Conservation (phyloP, 2,113 vertebrate species). For the Procapra przewalskii region DNA sequence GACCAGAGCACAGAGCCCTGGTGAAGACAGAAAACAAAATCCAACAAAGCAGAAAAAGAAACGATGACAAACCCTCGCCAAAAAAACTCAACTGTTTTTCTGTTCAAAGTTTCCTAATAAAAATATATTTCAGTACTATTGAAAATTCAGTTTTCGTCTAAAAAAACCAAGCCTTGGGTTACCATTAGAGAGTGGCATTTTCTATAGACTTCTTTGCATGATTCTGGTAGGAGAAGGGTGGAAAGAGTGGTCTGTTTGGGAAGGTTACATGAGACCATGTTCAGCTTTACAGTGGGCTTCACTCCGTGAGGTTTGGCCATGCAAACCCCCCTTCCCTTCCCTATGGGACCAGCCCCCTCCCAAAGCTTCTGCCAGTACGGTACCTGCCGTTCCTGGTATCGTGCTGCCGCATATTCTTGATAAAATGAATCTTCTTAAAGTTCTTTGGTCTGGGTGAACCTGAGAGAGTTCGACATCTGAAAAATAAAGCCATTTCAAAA, state of each 20-base stretch:
- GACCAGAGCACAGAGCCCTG: neutral
- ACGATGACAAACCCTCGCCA: neutral
- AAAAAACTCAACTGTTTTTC: neutral
- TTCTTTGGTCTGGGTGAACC: constrained; percentile 99
- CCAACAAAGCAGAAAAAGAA: neutral
- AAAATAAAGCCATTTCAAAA: constrained; percentile 71
- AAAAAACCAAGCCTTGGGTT: neutral
- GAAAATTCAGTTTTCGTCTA: neutral
- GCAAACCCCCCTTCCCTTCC: neutral
- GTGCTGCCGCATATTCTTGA: constrained; percentile 97
- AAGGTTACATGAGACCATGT: neutral
- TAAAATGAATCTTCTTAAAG: constrained; percentile 99
- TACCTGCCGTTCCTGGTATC: constrained; percentile 98
- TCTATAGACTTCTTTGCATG: neutral
- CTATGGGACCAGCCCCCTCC: fast-evolving
- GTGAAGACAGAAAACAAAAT: neutral
- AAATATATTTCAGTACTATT: neutral
- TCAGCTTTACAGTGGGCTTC: neutral
- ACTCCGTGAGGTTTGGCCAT: neutral
- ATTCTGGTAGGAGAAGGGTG: neutral
- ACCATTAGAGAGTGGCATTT: neutral
- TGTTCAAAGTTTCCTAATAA: neutral
- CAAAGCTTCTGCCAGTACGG: neutral
- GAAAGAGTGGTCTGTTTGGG: neutral
- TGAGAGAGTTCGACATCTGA: constrained; percentile 97